Base-by-base conservation (phyloP, 2,797 vertebrate genomes). In the Sorex maritimensis region DNA sequence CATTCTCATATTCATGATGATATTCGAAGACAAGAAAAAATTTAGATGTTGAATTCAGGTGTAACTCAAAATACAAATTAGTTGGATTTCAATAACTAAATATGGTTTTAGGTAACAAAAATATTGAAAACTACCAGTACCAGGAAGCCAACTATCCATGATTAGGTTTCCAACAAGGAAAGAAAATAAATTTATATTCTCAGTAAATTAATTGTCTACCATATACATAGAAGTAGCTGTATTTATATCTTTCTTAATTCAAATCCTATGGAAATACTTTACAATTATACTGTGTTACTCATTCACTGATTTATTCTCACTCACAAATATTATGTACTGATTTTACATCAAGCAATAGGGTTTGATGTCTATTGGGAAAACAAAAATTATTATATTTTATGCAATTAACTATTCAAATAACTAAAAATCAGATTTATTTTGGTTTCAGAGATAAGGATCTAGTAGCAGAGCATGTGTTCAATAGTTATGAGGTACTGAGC, bases 81-180 rank as follows among this genome's bases (percentile, higher is more conserved):
- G 17, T 17, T 88, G 46, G 2, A 0, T 72, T 88, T 78, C 79
- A 65, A 73, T 81, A 86, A 44, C 58, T 46, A 21, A 26, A 41
- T 92, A 17, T n/a, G 71, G 63, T 88, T 94, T 55, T 85, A 81
- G 44, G 5, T 81, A 8, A 68, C 38, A 92, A 73, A 73, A 23
- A 23, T 63, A 38, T 3, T 15, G 12, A 26, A 15, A 44, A 5
- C n/a, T 81, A 12, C 24, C 74, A 7, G 10, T 63, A 19, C 13
- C 68, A 1, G 82, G 2, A 6, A 65, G 24, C 21, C 73, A 65
- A 67, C 67, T 23, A 73, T 85, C 6, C 12, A 63, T 61, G 24
- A 61, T 61, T 23, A 21, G 58, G 17, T 38, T 72, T 52, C 0
- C 26, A 38, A 1, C 74, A 69, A 34, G 58, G 7, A 82, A 84